A percentile compares a stretch with the other conserved stretches of the same genome.
Conservation (phyloP, 2,888 invertebrate genomes). For the Lacanobia wlatinum region DNA sequence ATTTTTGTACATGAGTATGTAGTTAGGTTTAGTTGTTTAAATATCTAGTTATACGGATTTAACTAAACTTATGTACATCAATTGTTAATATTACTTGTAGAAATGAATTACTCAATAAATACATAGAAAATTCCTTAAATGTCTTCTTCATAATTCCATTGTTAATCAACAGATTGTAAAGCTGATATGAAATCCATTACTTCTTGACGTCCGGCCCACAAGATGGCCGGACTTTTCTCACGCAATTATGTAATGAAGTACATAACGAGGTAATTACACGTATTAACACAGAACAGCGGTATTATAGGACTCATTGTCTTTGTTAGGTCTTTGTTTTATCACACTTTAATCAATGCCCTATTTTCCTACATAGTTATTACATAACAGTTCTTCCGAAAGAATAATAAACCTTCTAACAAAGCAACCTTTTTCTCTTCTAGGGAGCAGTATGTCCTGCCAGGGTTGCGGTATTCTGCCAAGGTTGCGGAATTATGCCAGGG, state of each 20-base stretch:
- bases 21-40: too few species aligned
- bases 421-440: too few species aligned
- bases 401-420: too few species aligned
- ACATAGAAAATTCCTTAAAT: neutral
- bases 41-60: too few species aligned
- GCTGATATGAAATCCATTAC: constrained; percentile 20
- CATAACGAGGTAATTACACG: constrained; percentile 20
- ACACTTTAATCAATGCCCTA: neutral
- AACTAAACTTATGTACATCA: too few species aligned
- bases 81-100: too few species aligned
- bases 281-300: constrained; percentile 7
- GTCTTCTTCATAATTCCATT: constrained; percentile 33
- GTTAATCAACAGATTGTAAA: constrained; percentile 28
- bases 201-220: constrained; percentile 20
- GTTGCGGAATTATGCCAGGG: too few species aligned
- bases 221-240: constrained; percentile 44
- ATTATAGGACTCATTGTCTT: constrained; percentile 20
- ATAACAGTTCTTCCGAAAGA: too few species aligned
- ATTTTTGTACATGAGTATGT: too few species aligned
- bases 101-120: neutral
- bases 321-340: constrained; percentile 1
- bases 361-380: too few species aligned
- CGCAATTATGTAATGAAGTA: constrained; percentile 40
- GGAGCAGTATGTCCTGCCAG: too few species aligned
- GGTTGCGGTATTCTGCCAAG: too few species aligned